Evolutionary conservation across 2,888 invertebrate species (phyloP), one percentile per base, ranked within the genome.

Genomic region (Teleogryllus oceanicus): DNA sequence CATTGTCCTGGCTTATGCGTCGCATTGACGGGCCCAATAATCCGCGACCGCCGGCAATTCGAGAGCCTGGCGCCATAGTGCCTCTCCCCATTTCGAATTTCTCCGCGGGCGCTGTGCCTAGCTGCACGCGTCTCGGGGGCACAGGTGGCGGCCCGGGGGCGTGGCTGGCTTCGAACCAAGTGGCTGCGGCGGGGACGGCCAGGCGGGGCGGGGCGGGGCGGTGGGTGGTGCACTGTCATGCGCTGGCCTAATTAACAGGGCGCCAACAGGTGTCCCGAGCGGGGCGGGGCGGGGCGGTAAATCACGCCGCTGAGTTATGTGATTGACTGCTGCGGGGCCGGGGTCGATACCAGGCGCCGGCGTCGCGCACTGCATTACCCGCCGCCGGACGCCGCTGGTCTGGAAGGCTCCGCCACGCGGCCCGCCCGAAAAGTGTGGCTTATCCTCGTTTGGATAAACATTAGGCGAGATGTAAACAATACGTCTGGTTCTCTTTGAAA

Each of bases 241-340:
- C 62, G 16, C 62, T 62, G 62, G 4, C 62, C 62, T 62, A 62
- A 62, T 62, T 62, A 62, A 62, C 62, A 62, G 62, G 62, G 62
- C 62, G 62, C 62, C 62, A 62, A 62, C 62, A 62, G 62, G 62
- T 62, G 62, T 62, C 62, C 13, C 62, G 62, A 8, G 24, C 24
- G 62, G 62, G 37, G 62, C 62, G n/a, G 62, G 62, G 62, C 13
- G 62, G 62, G 18, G 62, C 62, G 16, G 16, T 62, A 62, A 62
- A 62, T 62, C 62, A 62, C 62, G 62, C 62, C 62, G n/a, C 62
- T 62, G 62, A 62, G 62, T 62, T 62, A 62, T 62, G 62, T 62
- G 62, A 62, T 62, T 62, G 62, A 62, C 62, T 62, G 62, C 62
- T 18, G 62, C n/a, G 62, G 62, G n/a, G n/a, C 62, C 62, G 62